Percentiles rank a stretch among this genome's conserved stretches.
Evolutionary conservation across 2,888 invertebrate genomes (phyloP).

Genomic region (Nycteola revayana): DNA sequence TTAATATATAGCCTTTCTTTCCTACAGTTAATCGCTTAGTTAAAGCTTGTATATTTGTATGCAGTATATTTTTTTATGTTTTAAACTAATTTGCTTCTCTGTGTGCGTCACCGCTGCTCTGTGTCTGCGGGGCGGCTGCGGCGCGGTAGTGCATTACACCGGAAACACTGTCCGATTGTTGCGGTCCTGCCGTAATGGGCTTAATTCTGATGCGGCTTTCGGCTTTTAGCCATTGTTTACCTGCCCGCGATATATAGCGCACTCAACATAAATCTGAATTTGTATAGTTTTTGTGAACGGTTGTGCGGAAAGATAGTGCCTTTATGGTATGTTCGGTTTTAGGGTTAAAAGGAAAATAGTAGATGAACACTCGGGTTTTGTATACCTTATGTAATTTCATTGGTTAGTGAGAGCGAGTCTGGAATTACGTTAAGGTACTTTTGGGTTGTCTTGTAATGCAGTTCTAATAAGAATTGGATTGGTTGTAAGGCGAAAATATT

Average conservation of each 20-base stretch:
- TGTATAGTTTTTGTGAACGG: slow-evolving; percentile 29
- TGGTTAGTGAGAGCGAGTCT: too few species aligned
- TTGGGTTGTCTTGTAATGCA: too few species aligned
- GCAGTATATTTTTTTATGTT: too few species aligned
- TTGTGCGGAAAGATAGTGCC: slow-evolving; percentile 22
- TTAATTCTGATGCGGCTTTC: slow-evolving; percentile 77
- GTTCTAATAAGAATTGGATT: too few species aligned
- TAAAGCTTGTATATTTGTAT: too few species aligned
- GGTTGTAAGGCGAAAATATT: too few species aligned
- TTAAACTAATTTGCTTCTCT: too few species aligned
- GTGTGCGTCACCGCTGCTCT: too few species aligned
- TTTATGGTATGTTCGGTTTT: slow-evolving; percentile 23
- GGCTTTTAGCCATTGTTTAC: slow-evolving; percentile 78
- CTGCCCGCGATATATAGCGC: slow-evolving; percentile 41
- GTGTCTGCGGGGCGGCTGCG: slow-evolving; percentile 2
- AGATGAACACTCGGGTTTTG: not conserved
- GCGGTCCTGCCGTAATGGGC: slow-evolving; percentile 70
- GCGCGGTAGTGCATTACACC: slow-evolving; percentile 59
- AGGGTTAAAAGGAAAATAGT: slow-evolving; percentile 1
- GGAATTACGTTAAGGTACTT: too few species aligned
- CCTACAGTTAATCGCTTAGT: too few species aligned
- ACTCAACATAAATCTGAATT: slow-evolving; percentile 32
- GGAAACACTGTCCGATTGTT: slow-evolving; percentile 62
- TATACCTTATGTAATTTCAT: too few species aligned
- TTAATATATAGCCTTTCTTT: too few species aligned